Evolutionary conservation across 2,797 vertebrate species (phyloP).

Genomic region (Danio tinwini): DNA sequence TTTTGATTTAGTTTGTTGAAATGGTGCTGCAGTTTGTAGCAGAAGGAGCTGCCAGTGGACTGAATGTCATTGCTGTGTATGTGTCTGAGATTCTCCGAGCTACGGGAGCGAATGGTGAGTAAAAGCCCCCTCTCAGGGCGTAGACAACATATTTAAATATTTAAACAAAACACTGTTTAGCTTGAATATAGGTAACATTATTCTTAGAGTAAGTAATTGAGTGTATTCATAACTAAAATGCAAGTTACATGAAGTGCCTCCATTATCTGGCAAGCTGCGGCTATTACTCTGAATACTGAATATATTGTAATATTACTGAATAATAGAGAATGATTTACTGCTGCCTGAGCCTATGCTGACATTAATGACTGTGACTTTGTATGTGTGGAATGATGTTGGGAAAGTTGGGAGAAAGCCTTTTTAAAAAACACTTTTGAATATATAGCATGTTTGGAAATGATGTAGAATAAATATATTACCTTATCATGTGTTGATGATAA

Average conservation of each 20-base stretch:
- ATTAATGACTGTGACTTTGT: neutral
- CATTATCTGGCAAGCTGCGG: neutral
- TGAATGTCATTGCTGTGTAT: constrained; percentile 82
- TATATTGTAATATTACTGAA: too few relatives aligned
- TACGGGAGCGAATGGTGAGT: constrained; percentile 79
- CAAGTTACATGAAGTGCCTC: neutral
- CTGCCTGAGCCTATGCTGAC: neutral
- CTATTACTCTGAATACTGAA: neutral
- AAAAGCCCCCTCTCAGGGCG: neutral
- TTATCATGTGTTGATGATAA: too few relatives aligned
- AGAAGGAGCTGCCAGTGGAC: constrained; percentile 81
- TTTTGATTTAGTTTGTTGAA: constrained; percentile 70
- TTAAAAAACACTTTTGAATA: too few relatives aligned
- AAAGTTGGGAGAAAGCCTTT: neutral
- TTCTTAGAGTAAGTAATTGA: neutral
- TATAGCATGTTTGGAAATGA: too few relatives aligned
- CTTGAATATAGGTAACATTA: neutral
- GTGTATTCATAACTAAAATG: neutral
- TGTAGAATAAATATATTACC: too few relatives aligned
- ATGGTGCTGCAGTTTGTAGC: constrained; percentile 77
- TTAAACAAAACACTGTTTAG: neutral
- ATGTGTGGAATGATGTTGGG: neutral
- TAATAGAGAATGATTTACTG: neutral
- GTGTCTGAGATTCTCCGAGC: constrained; percentile 80
- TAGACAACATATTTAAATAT: neutral